phyloP scores from a whole-genome alignment of 2,113 vertebrate species.

The Anas platyrhynchos region DNA sequence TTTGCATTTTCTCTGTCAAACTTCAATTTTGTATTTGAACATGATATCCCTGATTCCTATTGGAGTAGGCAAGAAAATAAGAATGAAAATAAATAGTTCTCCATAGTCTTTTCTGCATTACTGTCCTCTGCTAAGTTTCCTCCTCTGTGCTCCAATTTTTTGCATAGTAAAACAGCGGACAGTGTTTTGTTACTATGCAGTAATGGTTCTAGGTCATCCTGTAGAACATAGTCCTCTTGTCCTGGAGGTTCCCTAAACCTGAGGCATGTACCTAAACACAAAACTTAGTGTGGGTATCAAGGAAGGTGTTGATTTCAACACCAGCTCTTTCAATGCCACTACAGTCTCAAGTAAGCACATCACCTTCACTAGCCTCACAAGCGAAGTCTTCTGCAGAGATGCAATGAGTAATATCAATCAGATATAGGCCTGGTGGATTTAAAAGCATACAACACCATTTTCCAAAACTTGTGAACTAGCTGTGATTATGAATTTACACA shows the following conservation, averaged over 20 bases:
- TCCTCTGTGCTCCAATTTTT: neutral
- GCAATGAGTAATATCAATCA: neutral
- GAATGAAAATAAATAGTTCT: neutral
- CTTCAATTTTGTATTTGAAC: neutral
- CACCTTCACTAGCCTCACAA: neutral
- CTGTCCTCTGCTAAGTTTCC: neutral
- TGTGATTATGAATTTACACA: neutral
- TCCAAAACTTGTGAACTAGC: neutral
- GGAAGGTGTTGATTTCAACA: neutral
- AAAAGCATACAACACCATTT: neutral
- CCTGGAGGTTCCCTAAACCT: neutral
- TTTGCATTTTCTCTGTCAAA: neutral
- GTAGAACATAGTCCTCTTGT: neutral
- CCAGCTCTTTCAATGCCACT: neutral
- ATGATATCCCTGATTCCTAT: neutral
- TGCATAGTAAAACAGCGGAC: neutral
- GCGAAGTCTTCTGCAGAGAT: neutral
- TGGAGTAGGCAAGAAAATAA: neutral
- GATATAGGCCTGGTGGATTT: neutral
- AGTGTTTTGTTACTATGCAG: neutral
- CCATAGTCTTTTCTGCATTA: neutral
- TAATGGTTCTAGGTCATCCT: neutral
- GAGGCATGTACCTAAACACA: neutral
- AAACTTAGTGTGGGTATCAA: neutral
- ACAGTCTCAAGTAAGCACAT: neutral